phyloP scores from a whole-genome alignment of 2,888 invertebrate genomes.

The Andrena fulva region DNA sequence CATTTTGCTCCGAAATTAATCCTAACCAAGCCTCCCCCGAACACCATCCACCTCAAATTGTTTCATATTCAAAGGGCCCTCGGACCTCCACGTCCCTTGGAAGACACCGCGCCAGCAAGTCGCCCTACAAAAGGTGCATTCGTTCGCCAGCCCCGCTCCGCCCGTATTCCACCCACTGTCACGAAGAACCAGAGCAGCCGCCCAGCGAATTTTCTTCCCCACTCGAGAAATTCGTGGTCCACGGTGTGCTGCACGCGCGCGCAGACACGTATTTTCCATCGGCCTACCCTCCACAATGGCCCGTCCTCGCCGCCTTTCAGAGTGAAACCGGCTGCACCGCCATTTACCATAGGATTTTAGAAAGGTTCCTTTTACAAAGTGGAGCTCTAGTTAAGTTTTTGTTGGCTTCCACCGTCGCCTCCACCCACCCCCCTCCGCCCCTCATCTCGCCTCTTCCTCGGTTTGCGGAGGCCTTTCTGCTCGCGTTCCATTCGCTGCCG shows the following conservation, averaged over 20 bases:
- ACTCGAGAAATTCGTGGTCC: conserved; percentile 28
- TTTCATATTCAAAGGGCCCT: too few species aligned
- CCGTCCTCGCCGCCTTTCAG: conserved; percentile 61
- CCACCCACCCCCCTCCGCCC: not conserved
- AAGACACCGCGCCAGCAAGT: too few species aligned
- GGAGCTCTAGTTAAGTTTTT: conserved; percentile 72
- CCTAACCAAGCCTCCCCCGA: too few species aligned
- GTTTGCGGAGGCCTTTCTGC: conserved; percentile 20
- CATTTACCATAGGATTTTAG: conserved; percentile 71
- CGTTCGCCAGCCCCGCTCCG: not conserved
- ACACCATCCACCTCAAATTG: too few species aligned
- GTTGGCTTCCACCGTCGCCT: conserved; percentile 62
- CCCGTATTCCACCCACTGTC: conserved; percentile 17
- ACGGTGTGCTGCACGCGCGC: conserved; percentile 8
- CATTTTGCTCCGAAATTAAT: too few species aligned
- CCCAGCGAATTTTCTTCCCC: conserved; percentile 48
- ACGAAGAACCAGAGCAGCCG: conserved; percentile 1
- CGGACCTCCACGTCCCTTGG: too few species aligned
- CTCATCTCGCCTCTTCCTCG: not conserved
- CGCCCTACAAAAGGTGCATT: conserved; percentile 17
- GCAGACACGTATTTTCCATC: conserved; percentile 63
- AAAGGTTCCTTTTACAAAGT: conserved; percentile 71
- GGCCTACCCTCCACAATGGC: conserved; percentile 61
- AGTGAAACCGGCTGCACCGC: conserved; percentile 59
- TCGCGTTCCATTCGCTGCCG: conserved; percentile 48